Evolutionary conservation across 2,888 invertebrate genomes (phyloP).

Genomic region (Colletes collaris): DNA sequence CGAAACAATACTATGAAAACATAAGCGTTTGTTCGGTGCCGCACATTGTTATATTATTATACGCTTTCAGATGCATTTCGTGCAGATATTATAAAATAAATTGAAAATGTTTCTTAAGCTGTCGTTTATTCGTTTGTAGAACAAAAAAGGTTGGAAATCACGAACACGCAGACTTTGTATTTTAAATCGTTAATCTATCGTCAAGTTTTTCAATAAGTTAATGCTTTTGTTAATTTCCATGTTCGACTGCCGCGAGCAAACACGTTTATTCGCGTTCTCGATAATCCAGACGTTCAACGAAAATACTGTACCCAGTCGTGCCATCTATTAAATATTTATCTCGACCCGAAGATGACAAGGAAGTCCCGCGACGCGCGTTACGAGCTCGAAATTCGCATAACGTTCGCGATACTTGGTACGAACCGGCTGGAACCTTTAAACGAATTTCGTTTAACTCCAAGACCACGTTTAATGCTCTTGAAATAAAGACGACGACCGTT

Average conservation of each 20-base stretch:
- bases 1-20: too few species aligned
- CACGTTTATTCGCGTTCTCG: neutral
- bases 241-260: neutral
- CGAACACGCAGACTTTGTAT: too few species aligned
- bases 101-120: too few species aligned
- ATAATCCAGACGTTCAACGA: neutral
- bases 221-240: neutral
- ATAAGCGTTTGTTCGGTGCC: too few species aligned
- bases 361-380: neutral
- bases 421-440: neutral
- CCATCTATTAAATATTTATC: slow-evolving; percentile 12
- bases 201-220: too few species aligned
- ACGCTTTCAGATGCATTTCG: too few species aligned
- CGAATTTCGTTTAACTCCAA: neutral
- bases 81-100: too few species aligned
- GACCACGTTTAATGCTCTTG: slow-evolving; percentile 1
- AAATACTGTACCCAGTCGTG: slow-evolving; percentile 21
- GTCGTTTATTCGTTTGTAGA: too few species aligned
- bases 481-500: neutral
- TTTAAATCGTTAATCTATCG: too few species aligned
- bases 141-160: too few species aligned
- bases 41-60: too few species aligned
- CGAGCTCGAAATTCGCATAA: neutral
- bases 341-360: neutral
- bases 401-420: neutral